Percentiles rank a stretch among this genome's conserved stretches.
phyloP scores from a whole-genome alignment of 30 jellyfish, hydroid and myxozoan genomes.

The Aurelia aurita region DNA sequence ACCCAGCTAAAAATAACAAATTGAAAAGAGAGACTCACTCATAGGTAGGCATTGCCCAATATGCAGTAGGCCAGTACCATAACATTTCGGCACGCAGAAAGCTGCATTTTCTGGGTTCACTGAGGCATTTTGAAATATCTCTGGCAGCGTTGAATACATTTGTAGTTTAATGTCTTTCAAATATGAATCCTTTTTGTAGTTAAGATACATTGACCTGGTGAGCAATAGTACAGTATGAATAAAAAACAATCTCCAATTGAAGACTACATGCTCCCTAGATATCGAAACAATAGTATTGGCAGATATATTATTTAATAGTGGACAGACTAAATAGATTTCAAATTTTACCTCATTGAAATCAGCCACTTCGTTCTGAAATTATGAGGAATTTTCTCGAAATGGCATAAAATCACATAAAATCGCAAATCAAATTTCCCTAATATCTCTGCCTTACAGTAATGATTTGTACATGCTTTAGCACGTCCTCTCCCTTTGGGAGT shows the following conservation, averaged over 20 bases:
- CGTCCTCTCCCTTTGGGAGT: too few relatives aligned
- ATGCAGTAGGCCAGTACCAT: conserved; percentile 85
- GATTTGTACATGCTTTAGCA: too few relatives aligned
- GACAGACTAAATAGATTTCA: too few relatives aligned
- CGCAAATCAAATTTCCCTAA: too few relatives aligned
- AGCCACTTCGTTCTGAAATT: too few relatives aligned
- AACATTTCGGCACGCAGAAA: conserved; percentile 90
- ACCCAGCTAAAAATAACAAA: not conserved
- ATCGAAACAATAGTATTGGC: too few relatives aligned
- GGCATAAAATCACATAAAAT: too few relatives aligned
- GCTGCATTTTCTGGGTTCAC: conserved; percentile 85
- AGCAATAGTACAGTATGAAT: not conserved
- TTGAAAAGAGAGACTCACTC: conserved; percentile 53
- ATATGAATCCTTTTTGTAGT: conserved; percentile 57
- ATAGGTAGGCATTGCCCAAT: conserved; percentile 92
- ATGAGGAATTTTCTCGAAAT: too few relatives aligned
- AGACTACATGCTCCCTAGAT: too few relatives aligned
- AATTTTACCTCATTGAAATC: too few relatives aligned
- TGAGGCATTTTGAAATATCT: conserved; percentile 71
- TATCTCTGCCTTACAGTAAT: too few relatives aligned
- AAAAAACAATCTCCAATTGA: not conserved
- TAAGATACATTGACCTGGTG: conserved; percentile 76
- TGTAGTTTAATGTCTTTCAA: conserved; percentile 69
- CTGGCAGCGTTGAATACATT: conserved; percentile 78
- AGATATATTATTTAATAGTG: too few relatives aligned